phyloP scores from a whole-genome alignment of 2,113 vertebrate species.

The Pachyramphus minor region DNA sequence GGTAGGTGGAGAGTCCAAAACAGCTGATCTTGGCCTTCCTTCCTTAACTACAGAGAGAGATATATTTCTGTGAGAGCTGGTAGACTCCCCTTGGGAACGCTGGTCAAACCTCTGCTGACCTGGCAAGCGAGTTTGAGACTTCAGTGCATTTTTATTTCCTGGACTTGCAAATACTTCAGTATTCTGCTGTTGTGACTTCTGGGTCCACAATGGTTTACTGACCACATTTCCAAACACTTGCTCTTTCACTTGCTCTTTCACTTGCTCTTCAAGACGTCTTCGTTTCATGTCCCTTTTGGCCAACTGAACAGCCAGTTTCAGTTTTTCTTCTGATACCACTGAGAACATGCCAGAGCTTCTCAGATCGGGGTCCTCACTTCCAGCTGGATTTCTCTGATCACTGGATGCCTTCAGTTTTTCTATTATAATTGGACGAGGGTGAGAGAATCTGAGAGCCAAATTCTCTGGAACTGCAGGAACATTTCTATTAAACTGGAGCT shows the following conservation, averaged over 20 bases:
- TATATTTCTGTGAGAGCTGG: conserved; percentile 51
- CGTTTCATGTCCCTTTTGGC: conserved; percentile 86
- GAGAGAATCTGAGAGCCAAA: conserved; percentile 74
- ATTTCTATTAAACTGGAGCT: conserved; percentile 87
- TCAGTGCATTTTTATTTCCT: background rate
- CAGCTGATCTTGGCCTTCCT: background rate
- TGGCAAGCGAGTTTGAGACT: background rate
- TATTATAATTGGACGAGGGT: conserved; percentile 83
- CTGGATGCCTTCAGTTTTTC: conserved; percentile 77
- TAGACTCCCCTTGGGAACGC: conserved; percentile 36
- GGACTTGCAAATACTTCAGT: background rate
- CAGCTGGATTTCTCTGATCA: background rate
- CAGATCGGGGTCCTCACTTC: conserved; percentile 32
- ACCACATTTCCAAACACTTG: background rate
- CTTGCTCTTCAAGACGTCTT: conserved; percentile 66
- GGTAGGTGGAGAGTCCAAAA: conserved; percentile 64
- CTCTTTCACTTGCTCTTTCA: conserved; percentile 42
- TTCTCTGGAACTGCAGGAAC: conserved; percentile 73
- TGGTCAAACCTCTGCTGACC: background rate
- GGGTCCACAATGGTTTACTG: background rate
- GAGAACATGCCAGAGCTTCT: conserved; percentile 79
- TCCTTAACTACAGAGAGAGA: conserved; percentile 58
- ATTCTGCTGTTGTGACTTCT: conserved; percentile 47
- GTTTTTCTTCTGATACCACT: conserved; percentile 85
- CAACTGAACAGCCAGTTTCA: conserved; percentile 81